Percentiles rank a stretch among this genome's conserved stretches.
phyloP scores from a whole-genome alignment of 2,797 vertebrate species.

The Margarornis squamiger region DNA sequence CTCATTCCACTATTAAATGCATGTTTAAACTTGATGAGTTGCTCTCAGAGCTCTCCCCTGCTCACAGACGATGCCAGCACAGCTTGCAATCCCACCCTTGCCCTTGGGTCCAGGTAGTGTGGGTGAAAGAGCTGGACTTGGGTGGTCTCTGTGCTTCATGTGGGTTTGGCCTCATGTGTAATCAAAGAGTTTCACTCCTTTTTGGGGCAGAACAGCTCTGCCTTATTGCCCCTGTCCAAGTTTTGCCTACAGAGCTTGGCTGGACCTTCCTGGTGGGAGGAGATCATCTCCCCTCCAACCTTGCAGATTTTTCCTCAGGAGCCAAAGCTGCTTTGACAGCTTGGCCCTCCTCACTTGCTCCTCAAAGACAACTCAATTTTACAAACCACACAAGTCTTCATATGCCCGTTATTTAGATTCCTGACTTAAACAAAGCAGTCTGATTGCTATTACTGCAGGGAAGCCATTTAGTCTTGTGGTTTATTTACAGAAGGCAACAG shows the following conservation, averaged over 20 bases:
- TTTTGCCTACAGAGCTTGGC: not conserved
- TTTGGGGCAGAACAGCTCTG: not conserved
- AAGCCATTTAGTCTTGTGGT: constrained; percentile 25
- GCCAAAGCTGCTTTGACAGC: not conserved
- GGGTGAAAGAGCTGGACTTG: not conserved
- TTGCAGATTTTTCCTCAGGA: not conserved
- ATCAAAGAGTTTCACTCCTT: not conserved
- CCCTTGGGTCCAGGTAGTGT: not conserved
- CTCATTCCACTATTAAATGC: not conserved
- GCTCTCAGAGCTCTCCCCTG: not conserved
- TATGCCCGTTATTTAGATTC: not conserved
- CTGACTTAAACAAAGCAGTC: constrained; percentile 19
- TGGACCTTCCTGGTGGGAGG: not conserved
- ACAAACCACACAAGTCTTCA: not conserved
- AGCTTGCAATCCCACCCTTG: not conserved
- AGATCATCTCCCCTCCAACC: rapidly evolving
- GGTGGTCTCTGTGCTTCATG: not conserved
- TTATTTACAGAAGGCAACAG: constrained; percentile 53
- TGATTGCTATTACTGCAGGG: constrained; percentile 39
- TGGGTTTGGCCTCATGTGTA: not conserved
- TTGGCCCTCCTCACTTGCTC: not conserved
- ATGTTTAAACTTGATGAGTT: not conserved
- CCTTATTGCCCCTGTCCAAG: not conserved
- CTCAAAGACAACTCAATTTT: not conserved
- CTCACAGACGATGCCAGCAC: not conserved